Evolutionary conservation across 2,888 invertebrate species (phyloP).

Genomic region (Microctonus brassicae): DNA sequence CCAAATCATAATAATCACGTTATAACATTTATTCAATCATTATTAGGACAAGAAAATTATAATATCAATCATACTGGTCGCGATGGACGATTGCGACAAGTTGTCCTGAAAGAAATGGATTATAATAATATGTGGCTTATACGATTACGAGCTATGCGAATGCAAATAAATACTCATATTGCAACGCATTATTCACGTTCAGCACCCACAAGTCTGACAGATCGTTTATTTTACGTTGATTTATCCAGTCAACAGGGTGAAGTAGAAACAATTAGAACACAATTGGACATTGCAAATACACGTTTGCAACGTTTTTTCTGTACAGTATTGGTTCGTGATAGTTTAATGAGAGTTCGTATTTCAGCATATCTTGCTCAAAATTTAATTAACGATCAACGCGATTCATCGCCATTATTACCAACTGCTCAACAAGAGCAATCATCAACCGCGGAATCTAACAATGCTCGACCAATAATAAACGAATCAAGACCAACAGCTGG

Average conservation of each 20-base stretch:
- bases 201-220: neutral
- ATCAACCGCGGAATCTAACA: neutral
- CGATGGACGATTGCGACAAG: neutral
- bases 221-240: neutral
- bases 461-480: neutral
- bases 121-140: neutral
- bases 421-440: neutral
- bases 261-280: neutral
- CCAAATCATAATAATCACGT: neutral
- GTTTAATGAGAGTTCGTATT: neutral
- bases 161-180: neutral
- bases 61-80: too few species aligned
- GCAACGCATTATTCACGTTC: neutral
- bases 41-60: neutral
- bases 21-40: neutral
- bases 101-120: neutral
- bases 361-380: neutral
- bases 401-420: neutral
- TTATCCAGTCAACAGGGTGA: neutral
- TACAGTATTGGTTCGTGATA: neutral
- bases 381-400: neutral
- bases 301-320: neutral
- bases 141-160: neutral
- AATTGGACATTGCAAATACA: neutral
- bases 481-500: neutral